Conservation (phyloP, 2,888 invertebrate species). For the Maniola hyperantus region DNA sequence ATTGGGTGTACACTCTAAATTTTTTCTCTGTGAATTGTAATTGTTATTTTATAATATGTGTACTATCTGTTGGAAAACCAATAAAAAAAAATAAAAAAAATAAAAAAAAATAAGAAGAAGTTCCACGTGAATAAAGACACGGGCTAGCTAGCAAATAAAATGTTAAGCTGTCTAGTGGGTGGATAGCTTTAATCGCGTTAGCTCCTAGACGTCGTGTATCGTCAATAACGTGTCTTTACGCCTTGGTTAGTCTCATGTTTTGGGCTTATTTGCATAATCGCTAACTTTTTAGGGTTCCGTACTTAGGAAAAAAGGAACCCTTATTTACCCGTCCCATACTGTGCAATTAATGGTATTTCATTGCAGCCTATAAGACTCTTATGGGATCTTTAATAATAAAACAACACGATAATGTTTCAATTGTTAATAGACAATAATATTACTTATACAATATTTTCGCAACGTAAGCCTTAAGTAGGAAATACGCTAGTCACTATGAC, state of each 20-base stretch:
- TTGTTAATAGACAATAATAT: neutral
- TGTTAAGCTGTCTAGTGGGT: neutral
- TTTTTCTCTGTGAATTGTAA: too few species aligned
- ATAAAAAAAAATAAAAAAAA: too few species aligned
- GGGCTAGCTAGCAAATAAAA: too few species aligned
- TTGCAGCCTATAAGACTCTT: neutral
- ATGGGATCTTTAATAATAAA: neutral
- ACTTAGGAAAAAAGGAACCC: too few species aligned
- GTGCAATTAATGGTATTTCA: too few species aligned
- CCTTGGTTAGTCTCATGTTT: neutral
- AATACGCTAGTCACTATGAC: neutral
- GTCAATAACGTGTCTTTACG: neutral
- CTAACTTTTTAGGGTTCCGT: neutral
- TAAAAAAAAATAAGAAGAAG: too few species aligned
- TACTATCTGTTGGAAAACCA: too few species aligned
- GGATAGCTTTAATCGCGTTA: neutral
- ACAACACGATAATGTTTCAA: conserved; percentile 4
- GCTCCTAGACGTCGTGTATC: neutral
- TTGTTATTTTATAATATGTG: too few species aligned
- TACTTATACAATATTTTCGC: neutral
- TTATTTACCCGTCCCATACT: too few species aligned
- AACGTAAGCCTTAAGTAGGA: neutral
- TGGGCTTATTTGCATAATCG: conserved; percentile 5
- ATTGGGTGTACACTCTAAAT: too few species aligned
- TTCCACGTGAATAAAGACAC: too few species aligned